Conservation (phyloP, 1,140 invertebrate species). For the Pogonomyrmex barbatus region DNA sequence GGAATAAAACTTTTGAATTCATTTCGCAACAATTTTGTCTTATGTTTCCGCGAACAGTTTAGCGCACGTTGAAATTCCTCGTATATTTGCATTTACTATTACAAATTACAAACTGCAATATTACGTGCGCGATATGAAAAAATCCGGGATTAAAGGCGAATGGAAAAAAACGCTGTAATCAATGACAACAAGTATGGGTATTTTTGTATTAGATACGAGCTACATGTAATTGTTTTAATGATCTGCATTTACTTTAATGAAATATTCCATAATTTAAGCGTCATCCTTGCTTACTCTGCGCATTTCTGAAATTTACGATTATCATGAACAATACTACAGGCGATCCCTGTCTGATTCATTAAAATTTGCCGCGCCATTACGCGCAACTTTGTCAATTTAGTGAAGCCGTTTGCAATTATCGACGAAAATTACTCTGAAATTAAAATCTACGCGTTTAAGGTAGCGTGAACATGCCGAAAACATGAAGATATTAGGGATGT, state of each 20-base stretch:
- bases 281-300: neutral
- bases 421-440: neutral
- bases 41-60: neutral
- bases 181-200: neutral
- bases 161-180: neutral
- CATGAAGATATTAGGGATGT: neutral
- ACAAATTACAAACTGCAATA: neutral
- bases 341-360: conserved; percentile 20
- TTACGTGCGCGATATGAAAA: neutral
- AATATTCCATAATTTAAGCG: conserved; percentile 14
- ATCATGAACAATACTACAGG: neutral
- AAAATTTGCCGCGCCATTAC: conserved; percentile 46
- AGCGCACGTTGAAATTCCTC: neutral
- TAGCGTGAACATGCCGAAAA: neutral
- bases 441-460: neutral
- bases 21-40: conserved; percentile 21
- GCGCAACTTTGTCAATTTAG: conserved; percentile 27
- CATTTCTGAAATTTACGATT: conserved; percentile 41
- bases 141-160: neutral
- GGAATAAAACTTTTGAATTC: conserved; percentile 30
- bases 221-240: conserved; percentile 30
- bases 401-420: conserved; percentile 12
- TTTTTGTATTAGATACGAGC: neutral
- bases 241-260: neutral
- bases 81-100: neutral